These are phyloP conservation scores for Spodoptera frugiperda DNA, from an alignment of 1,140 invertebrate genomes.

Conservation along the genomic window DNA sequence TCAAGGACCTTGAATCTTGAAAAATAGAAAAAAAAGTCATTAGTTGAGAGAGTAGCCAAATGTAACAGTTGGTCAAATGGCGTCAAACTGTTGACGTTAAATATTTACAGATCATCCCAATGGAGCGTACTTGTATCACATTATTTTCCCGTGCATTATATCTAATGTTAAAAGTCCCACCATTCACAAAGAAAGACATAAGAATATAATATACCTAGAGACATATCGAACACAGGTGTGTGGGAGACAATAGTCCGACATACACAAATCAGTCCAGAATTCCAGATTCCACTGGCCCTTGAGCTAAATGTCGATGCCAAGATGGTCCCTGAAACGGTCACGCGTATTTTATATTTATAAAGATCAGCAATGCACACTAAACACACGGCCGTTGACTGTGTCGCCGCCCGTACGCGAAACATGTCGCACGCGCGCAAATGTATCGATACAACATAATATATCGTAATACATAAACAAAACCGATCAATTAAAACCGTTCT, in stretches of 20 bases:
- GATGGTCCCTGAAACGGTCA: slow-evolving; percentile 43
- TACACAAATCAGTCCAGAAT: slow-evolving; percentile 22
- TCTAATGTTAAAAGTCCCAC: too few species aligned
- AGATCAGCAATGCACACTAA: slow-evolving; percentile 54
- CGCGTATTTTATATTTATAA: slow-evolving; percentile 64
- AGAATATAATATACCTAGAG: too few species aligned
- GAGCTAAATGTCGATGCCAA: slow-evolving; percentile 51
- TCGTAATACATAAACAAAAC: slow-evolving; percentile 57
- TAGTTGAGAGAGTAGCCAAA: too few species aligned
- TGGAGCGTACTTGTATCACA: too few species aligned
- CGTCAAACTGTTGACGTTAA: too few species aligned
- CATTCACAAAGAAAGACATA: too few species aligned
- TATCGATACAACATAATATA: slow-evolving; percentile 54
- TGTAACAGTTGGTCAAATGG: too few species aligned
- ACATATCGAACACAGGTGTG: too few species aligned
- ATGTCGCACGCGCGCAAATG: slow-evolving; percentile 61
- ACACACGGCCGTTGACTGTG: slow-evolving; percentile 52
- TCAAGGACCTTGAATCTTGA: too few species aligned
- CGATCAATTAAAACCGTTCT: background rate
- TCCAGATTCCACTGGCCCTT: slow-evolving; percentile 42
- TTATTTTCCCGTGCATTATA: too few species aligned
- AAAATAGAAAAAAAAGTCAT: too few species aligned
- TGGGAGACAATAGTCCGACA: background rate
- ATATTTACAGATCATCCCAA: too few species aligned
- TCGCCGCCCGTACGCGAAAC: slow-evolving; percentile 51